Evolutionary conservation across 2,888 invertebrate genomes (phyloP).

Genomic region (Scaptodrosophila latifasciaeformis): DNA sequence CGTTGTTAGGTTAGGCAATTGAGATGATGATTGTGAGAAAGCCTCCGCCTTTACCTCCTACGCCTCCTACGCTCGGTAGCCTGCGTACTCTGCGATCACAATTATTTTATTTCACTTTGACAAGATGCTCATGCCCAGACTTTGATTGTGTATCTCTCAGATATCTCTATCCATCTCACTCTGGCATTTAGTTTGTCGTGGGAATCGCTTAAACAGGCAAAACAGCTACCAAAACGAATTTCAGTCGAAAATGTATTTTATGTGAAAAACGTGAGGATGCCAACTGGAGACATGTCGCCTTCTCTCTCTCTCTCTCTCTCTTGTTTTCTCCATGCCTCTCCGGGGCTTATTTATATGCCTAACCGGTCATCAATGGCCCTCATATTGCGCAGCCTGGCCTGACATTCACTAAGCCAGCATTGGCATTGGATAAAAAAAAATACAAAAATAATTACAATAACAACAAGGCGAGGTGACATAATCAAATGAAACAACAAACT

Average conservation of each 20-base stretch:
- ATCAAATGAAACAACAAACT: slow-evolving; percentile 29
- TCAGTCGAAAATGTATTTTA: slow-evolving; percentile 70
- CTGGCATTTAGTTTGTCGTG: slow-evolving; percentile 41
- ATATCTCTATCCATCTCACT: too few relatives aligned
- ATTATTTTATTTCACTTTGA: too few relatives aligned
- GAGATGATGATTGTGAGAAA: too few relatives aligned
- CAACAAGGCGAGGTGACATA: slow-evolving; percentile 42
- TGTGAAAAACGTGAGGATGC: slow-evolving; percentile 73
- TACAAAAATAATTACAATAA: too few relatives aligned
- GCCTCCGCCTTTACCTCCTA: slow-evolving; percentile 32
- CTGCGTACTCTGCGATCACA: too few relatives aligned
- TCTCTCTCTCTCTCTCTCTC: slow-evolving; percentile 1
- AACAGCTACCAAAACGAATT: slow-evolving; percentile 53
- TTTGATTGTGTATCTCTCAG: too few relatives aligned
- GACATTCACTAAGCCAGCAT: slow-evolving; percentile 37
- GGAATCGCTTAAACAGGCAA: slow-evolving; percentile 54
- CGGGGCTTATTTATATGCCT: slow-evolving; percentile 61
- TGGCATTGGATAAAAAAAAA: too few relatives aligned
- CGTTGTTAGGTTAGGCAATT: slow-evolving; percentile 38
- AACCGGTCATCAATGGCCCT: slow-evolving; percentile 64
- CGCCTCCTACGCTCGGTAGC: slow-evolving; percentile 42
- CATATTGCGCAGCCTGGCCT: slow-evolving; percentile 50
- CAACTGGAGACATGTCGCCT: slow-evolving; percentile 17
- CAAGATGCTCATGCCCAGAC: too few relatives aligned
- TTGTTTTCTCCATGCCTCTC: slow-evolving; percentile 16